Conservation (phyloP, 2,113 vertebrate genomes). For the Bagarius yarrelli region DNA sequence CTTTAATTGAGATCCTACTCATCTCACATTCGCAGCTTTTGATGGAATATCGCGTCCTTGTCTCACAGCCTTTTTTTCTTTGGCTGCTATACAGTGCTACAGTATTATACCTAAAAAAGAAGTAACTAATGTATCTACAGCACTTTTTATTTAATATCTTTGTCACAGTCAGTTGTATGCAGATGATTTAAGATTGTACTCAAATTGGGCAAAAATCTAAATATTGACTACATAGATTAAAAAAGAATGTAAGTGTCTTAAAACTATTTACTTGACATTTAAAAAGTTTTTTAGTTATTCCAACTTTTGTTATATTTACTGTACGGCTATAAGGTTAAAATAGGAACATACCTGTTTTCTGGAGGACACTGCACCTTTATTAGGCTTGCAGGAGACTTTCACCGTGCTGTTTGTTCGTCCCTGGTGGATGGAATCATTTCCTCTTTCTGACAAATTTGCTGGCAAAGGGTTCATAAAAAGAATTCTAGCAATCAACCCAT, state of each 20-base stretch:
- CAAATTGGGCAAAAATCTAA: background rate
- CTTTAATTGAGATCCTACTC: background rate
- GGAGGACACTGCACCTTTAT: slow-evolving; percentile 52
- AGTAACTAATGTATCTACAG: background rate
- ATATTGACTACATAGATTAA: background rate
- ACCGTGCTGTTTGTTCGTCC: slow-evolving; percentile 12
- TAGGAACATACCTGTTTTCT: slow-evolving; percentile 62
- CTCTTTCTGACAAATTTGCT: slow-evolving; percentile 36
- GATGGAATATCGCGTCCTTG: background rate
- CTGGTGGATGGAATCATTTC: slow-evolving; percentile 36
- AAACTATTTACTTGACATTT: background rate
- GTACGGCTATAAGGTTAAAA: background rate
- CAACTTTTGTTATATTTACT: background rate
- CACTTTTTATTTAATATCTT: background rate
- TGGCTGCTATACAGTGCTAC: background rate
- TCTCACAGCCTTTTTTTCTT: background rate
- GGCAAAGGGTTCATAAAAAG: slow-evolving; percentile 52
- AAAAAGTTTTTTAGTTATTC: background rate
- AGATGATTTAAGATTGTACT: background rate
- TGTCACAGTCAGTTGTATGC: too few species aligned
- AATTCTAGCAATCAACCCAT: slow-evolving; percentile 55
- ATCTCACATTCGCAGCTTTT: background rate
- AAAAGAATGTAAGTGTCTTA: background rate
- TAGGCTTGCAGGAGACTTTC: slow-evolving; percentile 30
- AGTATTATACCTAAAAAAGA: background rate